Base-by-base conservation (phyloP, 2,888 invertebrate genomes). In the Philonicus albiceps region DNA sequence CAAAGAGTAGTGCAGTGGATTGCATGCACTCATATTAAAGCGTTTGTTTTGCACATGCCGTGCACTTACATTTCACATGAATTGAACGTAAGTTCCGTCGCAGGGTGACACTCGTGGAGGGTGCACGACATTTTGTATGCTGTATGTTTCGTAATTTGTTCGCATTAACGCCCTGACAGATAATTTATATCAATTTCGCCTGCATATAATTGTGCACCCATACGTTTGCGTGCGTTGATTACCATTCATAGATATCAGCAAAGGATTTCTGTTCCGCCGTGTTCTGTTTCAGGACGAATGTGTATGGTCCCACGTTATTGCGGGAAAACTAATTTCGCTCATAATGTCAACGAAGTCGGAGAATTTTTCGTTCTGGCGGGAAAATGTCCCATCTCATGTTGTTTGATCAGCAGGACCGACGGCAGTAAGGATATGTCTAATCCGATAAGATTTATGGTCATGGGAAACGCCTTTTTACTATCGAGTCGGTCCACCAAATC, bases 371-470 rank as follows among this genome's bases (percentile, higher is more conserved):
- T 72, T 13, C 72, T 27, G 64, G 19, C 37, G 34, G 34, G 83
- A 72, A 55, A 83, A 64, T 37, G 40, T 64, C 37, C 83, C 64
- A 40, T 37, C 64, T 37, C 83, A n/a, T 85, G 73, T 34, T 85
- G 73, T 74, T 74, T 85, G 74, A 85, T 85, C 85, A 75, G 43
- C 73, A 85, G 83, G 83, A 22, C 83, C 37, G 83, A 80, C 85
- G 55, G 74, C 86, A 85, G 43, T 75, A 87, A 86, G 30, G 80
- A 86, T 80, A 37, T 85, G 43, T 86, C 85, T 87, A 87, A 87
- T 87, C 87, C 87, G 64, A 49, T 40, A 86, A 86, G 87, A 87
- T 87, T 87, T 87, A 87, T 87, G 86, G 85, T 81, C 87, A 86
- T 87, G 87, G 86, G 87, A 87, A 87, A 86, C 86, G 87, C 86